Conservation (phyloP, 2,113 vertebrate species). For the Leiothrix lutea region DNA sequence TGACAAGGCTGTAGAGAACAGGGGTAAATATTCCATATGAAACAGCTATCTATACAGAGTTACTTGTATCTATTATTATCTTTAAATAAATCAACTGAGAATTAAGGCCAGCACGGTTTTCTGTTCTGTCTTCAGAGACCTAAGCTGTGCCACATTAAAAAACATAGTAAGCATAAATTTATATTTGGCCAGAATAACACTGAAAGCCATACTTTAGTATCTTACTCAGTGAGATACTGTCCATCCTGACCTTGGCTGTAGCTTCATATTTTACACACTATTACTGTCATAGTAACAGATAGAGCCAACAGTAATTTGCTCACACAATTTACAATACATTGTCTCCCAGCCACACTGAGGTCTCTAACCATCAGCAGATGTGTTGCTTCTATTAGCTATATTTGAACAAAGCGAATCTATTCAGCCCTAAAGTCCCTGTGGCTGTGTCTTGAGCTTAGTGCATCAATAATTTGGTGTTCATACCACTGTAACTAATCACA, state of each 20-base stretch:
- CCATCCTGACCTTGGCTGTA: conserved; percentile 52
- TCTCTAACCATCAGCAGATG: conserved; percentile 76
- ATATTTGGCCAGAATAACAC: neutral
- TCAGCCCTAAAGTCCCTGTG: conserved; percentile 36
- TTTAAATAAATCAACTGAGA: conserved; percentile 20
- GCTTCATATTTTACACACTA: conserved; percentile 56
- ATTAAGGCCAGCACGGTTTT: neutral
- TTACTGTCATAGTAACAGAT: conserved; percentile 51
- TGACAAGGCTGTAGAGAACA: neutral
- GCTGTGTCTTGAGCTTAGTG: conserved; percentile 28
- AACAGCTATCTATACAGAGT: neutral
- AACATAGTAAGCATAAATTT: conserved; percentile 2
- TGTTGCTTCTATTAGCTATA: conserved; percentile 59
- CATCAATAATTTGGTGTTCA: conserved; percentile 17
- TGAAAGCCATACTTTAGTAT: neutral
- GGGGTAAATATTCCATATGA: neutral
- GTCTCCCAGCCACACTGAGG: conserved; percentile 64
- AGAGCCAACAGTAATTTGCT: conserved; percentile 67
- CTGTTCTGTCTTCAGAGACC: conserved; percentile 6
- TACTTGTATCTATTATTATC: conserved; percentile 8
- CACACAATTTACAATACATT: conserved; percentile 69
- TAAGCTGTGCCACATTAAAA: conserved; percentile 5
- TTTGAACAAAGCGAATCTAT: conserved; percentile 66
- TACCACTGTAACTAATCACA: conserved; percentile 36
- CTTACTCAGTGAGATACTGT: neutral